phyloP scores from a whole-genome alignment of 1,140 invertebrate species.

The Pachypsylla venusta region DNA sequence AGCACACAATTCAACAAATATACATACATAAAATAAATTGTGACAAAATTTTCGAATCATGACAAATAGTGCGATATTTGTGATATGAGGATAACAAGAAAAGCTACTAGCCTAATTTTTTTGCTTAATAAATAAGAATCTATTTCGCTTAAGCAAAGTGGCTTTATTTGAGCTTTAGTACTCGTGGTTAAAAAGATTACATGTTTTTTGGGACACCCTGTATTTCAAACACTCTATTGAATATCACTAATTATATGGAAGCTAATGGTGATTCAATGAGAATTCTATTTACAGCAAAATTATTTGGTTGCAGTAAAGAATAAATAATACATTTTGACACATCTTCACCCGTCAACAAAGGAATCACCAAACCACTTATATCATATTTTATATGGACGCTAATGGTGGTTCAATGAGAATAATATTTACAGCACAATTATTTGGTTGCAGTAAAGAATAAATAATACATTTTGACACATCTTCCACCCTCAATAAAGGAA shows the following conservation, averaged over 20 bases:
- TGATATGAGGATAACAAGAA: no score
- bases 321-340: conserved; percentile 23
- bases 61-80: no score
- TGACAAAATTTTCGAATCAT: no score
- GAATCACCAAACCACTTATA: conserved; percentile 14
- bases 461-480: conserved; percentile 24
- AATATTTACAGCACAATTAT: conserved; percentile 23
- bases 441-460: conserved; percentile 22
- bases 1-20: no score
- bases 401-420: conserved; percentile 23
- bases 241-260: conserved; percentile 22
- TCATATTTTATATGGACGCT: conserved; percentile 22
- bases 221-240: no score
- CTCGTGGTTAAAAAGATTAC: no score
- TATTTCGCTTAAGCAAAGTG: no score
- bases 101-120: no score
- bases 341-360: conserved; percentile 20
- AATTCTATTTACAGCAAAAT: conserved; percentile 24
- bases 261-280: conserved; percentile 22
- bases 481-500: conserved; percentile 18
- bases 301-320: conserved; percentile 21
- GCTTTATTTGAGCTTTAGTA: no score
- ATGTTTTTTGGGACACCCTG: no score
- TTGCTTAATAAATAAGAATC: no score
- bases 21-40: no score